A percentile compares a stretch with the other conserved stretches of the same genome.
Conservation (phyloP, 2,797 vertebrate species). For the Sebastes kiyomatsui region DNA sequence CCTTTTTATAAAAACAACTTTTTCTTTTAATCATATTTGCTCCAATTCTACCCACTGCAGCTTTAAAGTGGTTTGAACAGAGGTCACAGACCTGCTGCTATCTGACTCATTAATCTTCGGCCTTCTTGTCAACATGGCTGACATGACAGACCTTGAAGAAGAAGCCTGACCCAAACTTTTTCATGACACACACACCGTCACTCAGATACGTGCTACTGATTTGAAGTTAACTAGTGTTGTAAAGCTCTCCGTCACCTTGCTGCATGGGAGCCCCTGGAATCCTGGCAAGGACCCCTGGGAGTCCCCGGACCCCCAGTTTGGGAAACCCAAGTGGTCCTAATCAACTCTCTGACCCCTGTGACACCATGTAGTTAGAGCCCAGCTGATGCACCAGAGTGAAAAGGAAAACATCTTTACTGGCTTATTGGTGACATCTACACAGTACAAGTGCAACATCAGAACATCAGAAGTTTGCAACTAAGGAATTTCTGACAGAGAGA, state of each 20-base stretch:
- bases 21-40: too few species aligned
- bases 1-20: too few species aligned
- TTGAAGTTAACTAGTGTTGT: background rate
- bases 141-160: background rate
- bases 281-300: conserved; percentile 49
- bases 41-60: too few species aligned
- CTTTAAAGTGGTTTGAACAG: background rate
- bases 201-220: background rate
- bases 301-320: conserved; percentile 45
- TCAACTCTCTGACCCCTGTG: conserved; percentile 41
- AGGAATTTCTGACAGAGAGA: conserved; percentile 36
- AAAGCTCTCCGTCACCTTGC: background rate
- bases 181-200: background rate
- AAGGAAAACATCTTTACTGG: background rate
- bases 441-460: conserved; percentile 41
- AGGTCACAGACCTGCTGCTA: background rate
- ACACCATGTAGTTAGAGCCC: background rate
- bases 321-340: conserved; percentile 27
- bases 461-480: conserved; percentile 41
- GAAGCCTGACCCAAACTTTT: background rate
- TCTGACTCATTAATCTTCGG: background rate
- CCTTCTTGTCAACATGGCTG: background rate
- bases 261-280: conserved; percentile 12
- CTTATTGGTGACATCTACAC: conserved; percentile 30
- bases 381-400: conserved; percentile 5